Evolutionary conservation across 2,113 vertebrate species (phyloP).

Genomic region (Erythrolamprus reginae): DNA sequence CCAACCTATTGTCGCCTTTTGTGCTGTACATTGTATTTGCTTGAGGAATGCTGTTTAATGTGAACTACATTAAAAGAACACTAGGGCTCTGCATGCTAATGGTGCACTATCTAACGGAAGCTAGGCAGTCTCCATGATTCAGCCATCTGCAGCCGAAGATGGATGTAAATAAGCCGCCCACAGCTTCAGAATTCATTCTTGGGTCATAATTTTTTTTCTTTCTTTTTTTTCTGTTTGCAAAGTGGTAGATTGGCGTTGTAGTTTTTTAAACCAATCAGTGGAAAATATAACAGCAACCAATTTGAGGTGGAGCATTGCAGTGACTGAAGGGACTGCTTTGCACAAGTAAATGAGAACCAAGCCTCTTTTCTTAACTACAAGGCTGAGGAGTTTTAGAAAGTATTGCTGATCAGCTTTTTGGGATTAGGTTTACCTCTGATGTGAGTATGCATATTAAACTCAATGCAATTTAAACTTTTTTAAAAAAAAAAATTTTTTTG

Average conservation of each 20-base stretch:
- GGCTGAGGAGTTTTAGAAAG: slow-evolving; percentile 34
- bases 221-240: slow-evolving; percentile 26
- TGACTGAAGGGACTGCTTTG: slow-evolving; percentile 38
- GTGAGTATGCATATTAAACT: slow-evolving; percentile 49
- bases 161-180: slow-evolving; percentile 56
- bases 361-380: not conserved
- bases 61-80: slow-evolving; percentile 47
- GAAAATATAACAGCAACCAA: slow-evolving; percentile 32
- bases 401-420: slow-evolving; percentile 41
- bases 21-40: slow-evolving; percentile 56
- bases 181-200: slow-evolving; percentile 29
- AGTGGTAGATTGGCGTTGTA: slow-evolving; percentile 29
- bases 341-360: slow-evolving; percentile 22
- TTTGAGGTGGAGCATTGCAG: slow-evolving; percentile 35
- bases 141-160: slow-evolving; percentile 36
- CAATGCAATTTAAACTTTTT: slow-evolving; percentile 47
- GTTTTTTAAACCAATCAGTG: slow-evolving; percentile 34
- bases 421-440: slow-evolving; percentile 16
- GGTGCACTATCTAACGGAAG: slow-evolving; percentile 47
- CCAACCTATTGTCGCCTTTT: slow-evolving; percentile 55
- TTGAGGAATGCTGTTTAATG: slow-evolving; percentile 50
- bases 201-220: slow-evolving; percentile 22
- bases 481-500: no score
- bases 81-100: slow-evolving; percentile 61
- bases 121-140: slow-evolving; percentile 57